A percentile compares a stretch with the other conserved stretches of the same genome.
Evolutionary conservation across 2,797 vertebrate species (phyloP).

Genomic region (Tarsius wallacei): DNA sequence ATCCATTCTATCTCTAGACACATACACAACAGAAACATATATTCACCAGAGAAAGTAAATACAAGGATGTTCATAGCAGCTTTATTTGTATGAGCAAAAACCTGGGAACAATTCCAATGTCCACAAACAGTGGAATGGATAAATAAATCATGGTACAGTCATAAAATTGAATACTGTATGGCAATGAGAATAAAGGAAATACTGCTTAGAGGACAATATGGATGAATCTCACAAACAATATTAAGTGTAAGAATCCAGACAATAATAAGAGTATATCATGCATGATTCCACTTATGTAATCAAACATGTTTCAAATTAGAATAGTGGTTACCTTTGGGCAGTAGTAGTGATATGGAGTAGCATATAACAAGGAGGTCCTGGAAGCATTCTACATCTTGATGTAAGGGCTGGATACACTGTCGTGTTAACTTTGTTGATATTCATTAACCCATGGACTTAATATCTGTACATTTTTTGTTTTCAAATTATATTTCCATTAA

Average conservation of each 20-base stretch:
- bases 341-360: background rate
- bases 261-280: background rate
- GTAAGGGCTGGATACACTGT: background rate
- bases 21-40: background rate
- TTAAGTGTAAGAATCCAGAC: background rate
- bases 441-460: background rate
- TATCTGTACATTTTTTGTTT: conserved; percentile 25
- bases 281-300: background rate
- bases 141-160: background rate
- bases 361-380: background rate
- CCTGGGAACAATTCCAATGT: background rate
- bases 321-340: background rate
- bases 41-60: conserved; percentile 48
- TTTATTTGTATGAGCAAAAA: conserved; percentile 30
- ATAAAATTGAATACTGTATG: background rate
- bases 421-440: background rate
- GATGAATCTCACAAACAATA: conserved; percentile 31
- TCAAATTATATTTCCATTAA: conserved; percentile 33
- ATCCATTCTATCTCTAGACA: background rate
- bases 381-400: background rate
- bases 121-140: background rate
- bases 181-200: background rate
- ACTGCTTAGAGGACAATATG: background rate
- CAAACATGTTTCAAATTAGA: conserved; percentile 5
- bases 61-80: background rate